A percentile compares a stretch with the other conserved stretches of the same genome.
phyloP scores from a whole-genome alignment of 2,797 vertebrate species.

The Cichlasoma orientale region DNA sequence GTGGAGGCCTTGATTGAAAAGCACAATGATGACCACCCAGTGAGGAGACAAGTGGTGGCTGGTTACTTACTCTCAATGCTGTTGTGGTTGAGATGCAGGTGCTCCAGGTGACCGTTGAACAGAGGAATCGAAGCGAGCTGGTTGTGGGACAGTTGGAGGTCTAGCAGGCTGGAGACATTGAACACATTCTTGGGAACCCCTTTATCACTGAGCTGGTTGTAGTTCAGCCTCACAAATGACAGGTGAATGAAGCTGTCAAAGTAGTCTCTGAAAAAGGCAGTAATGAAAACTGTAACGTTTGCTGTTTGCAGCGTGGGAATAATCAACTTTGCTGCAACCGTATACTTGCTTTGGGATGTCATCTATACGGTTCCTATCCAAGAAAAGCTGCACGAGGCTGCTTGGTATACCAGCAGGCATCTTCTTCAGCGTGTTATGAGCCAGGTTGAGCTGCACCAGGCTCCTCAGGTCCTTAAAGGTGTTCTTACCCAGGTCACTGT shows the following conservation, averaged over 20 bases:
- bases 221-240: conserved; percentile 92
- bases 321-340: neutral
- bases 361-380: conserved; percentile 93
- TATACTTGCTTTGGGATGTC: conserved; percentile 84
- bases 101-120: conserved; percentile 90
- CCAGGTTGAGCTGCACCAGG: conserved; percentile 96
- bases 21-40: neutral
- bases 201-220: conserved; percentile 92
- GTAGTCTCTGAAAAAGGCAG: conserved; percentile 77
- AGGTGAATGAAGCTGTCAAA: conserved; percentile 89
- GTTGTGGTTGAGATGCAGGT: conserved; percentile 96
- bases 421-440: conserved; percentile 90
- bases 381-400: conserved; percentile 90
- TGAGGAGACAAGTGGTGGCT: neutral
- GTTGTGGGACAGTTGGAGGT: conserved; percentile 95
- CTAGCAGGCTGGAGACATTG: conserved; percentile 91
- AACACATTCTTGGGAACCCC: conserved; percentile 92
- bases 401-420: conserved; percentile 90
- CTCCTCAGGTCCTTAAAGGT: conserved; percentile 91
- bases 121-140: conserved; percentile 87
- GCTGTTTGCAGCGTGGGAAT: neutral
- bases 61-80: conserved; percentile 89
- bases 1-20: neutral
- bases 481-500: conserved; percentile 87
- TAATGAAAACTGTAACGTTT: neutral